These are phyloP conservation scores for Diplodus puntazzo DNA, from an alignment of 2,797 vertebrate species.

Conservation along the genomic window DNA sequence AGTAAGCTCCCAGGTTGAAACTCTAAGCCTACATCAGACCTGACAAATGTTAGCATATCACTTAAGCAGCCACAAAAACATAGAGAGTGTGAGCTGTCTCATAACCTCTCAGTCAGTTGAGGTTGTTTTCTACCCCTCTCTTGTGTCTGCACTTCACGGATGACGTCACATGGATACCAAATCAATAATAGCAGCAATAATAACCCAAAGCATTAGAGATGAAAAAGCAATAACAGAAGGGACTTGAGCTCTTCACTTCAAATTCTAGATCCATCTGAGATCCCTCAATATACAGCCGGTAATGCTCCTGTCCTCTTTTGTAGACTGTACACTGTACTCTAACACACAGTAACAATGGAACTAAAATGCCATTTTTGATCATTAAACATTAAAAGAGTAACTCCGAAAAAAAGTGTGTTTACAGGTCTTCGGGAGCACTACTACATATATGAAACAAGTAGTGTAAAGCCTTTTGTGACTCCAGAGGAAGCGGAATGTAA, in stretches of 20 bases:
- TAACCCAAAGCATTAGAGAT: neutral
- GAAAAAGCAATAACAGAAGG: neutral
- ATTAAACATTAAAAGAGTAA: no score
- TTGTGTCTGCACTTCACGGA: neutral
- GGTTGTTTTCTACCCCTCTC: neutral
- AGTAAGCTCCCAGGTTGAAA: neutral
- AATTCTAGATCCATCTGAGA: neutral
- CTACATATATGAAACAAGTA: no score
- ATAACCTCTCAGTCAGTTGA: neutral
- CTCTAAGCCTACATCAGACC: no score
- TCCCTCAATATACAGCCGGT: neutral
- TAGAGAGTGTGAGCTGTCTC: neutral
- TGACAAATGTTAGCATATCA: neutral
- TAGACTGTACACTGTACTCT: neutral
- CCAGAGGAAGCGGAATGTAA: no score
- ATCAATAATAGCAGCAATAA: neutral
- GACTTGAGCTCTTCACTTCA: neutral
- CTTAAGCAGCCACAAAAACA: neutral
- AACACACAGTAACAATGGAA: neutral
- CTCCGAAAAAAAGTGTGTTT: no score
- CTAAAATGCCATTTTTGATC: neutral
- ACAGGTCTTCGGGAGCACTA: no score
- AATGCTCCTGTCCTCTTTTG: neutral
- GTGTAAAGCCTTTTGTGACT: no score
- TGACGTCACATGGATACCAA: neutral